Conservation (phyloP, 2,113 vertebrate genomes). For the Python bivittatus region DNA sequence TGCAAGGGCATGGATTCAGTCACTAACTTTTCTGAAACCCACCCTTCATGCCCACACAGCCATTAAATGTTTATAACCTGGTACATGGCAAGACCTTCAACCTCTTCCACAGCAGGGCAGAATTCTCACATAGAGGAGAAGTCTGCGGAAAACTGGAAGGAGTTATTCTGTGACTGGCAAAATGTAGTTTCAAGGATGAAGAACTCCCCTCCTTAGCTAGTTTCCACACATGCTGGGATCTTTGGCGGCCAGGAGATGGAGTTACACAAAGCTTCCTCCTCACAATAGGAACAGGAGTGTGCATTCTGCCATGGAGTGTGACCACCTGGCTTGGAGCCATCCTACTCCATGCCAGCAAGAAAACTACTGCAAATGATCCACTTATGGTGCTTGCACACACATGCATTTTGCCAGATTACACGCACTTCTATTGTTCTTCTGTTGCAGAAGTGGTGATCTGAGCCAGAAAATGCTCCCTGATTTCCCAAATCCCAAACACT, state of each 20-base stretch:
- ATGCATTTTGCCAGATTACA: neutral
- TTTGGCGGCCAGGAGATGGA: neutral
- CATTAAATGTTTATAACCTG: neutral
- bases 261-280: constrained; percentile 16
- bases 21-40: neutral
- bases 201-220: neutral
- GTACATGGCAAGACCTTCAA: neutral
- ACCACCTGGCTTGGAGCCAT: constrained; percentile 32
- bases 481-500: neutral
- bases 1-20: neutral
- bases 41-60: constrained; percentile 6
- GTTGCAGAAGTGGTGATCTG: neutral
- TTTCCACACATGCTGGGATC: constrained; percentile 18
- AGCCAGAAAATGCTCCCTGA: neutral
- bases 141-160: neutral
- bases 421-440: neutral
- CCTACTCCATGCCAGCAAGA: neutral
- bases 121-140: constrained; percentile 4
- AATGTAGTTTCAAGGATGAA: constrained; percentile 14
- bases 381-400: neutral
- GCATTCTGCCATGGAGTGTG: constrained; percentile 17
- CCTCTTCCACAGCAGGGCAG: constrained; percentile 17
- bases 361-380: neutral
- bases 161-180: neutral
- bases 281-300: constrained; percentile 10